Conservation (phyloP, 2,888 invertebrate genomes). For the Bellardia bayeri region DNA sequence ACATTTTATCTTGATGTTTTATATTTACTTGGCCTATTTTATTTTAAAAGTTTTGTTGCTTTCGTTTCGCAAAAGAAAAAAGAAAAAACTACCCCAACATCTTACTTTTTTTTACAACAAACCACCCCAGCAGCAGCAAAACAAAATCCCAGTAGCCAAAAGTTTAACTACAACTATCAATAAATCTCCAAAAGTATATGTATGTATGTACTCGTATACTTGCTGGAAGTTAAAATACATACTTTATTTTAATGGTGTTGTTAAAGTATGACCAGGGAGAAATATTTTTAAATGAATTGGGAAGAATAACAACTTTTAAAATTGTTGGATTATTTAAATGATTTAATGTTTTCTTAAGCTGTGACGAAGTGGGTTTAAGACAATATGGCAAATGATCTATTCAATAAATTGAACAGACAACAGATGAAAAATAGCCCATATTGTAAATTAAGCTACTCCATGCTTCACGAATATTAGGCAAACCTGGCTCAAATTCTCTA, state of each 20-base stretch:
- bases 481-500: too few relatives aligned
- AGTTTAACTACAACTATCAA: slow-evolving; percentile 52
- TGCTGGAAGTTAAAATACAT: background rate
- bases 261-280: background rate
- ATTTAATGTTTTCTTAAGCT: background rate
- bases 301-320: background rate
- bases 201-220: background rate
- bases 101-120: background rate
- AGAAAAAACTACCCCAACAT: background rate
- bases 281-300: background rate
- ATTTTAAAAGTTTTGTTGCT: background rate
- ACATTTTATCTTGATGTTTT: slow-evolving; percentile 21
- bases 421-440: too few relatives aligned
- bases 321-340: too few relatives aligned
- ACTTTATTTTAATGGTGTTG: slow-evolving; percentile 9
- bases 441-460: too few relatives aligned
- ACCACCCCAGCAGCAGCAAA: slow-evolving; percentile 20
- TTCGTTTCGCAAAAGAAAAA: background rate
- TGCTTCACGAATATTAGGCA: too few relatives aligned
- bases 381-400: too few relatives aligned
- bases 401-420: too few relatives aligned
- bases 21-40: slow-evolving; percentile 51
- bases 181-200: slow-evolving; percentile 31
- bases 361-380: too few relatives aligned
- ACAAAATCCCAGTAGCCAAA: slow-evolving; percentile 19